Base-by-base conservation (phyloP, 2,797 vertebrate genomes). In the Anomalospiza imberbis region DNA sequence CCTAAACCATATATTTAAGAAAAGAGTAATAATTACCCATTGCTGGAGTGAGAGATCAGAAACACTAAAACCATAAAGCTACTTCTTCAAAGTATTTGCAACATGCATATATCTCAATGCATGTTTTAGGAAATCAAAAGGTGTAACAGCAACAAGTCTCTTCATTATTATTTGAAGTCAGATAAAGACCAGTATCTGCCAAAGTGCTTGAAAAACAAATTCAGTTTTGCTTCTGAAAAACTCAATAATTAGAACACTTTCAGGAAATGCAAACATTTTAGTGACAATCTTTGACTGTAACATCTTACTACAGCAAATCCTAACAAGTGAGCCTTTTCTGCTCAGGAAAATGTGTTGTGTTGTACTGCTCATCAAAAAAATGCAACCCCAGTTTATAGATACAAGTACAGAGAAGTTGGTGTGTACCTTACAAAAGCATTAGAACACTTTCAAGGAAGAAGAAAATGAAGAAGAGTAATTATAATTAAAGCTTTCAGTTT, bases 401-500 rank as follows among this genome's bases (percentile, higher is more conserved):
- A 66, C 42, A 79, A 84, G 76, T 86, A 62, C 11, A 85, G 81
- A 94, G 65, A 95, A 83, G 70, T 68, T 79, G 42, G 31, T 57
- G n/a, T 74, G 57, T 54, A 83, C 88, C 91, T 95, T 91, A 91
- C 82, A 93, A 65, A 32, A 78, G 79, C 86, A 87, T 80, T 62
- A 68, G 77, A 92, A 96, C 44, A 81, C 54, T 95, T 85, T 57
- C 58, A 90, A 77, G 76, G 85, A 93, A 93, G 77, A 94, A 82
- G 90, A 96, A 94, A 65, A 87, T 47, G 77, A 94, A 94, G 67
- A 92, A 95, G 85, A 94, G 93, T 75, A 91, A 85, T 96, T 94
- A 94, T 93, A 97, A 97, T 95, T 91, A 89, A 97, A 97, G 92
- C 89, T 95, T 92, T 95, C 88, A 71, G 55, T 97, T 95, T 93